Conservation (phyloP, 1,140 invertebrate species). For the Drosophila jambulina region DNA sequence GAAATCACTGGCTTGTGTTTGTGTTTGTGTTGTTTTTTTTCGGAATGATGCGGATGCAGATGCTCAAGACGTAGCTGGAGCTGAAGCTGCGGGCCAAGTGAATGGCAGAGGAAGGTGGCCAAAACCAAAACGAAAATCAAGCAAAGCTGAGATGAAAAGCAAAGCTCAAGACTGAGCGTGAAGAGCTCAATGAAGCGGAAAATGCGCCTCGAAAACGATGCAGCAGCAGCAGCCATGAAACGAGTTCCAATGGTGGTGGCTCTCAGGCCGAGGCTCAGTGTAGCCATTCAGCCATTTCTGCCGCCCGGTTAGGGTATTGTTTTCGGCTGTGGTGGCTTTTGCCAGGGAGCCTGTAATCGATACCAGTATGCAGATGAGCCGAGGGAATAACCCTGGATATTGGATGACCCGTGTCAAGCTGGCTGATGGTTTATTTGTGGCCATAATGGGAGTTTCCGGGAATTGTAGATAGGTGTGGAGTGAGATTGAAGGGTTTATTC, state of each 20-base stretch:
- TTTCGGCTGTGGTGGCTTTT: constrained; percentile 19
- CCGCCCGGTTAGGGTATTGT: constrained; percentile 35
- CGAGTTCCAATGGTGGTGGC: constrained; percentile 48
- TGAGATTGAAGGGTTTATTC: neutral
- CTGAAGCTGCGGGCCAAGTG: constrained; percentile 57
- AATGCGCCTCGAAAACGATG: constrained; percentile 75
- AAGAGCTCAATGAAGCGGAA: constrained; percentile 78
- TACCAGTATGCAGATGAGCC: constrained; percentile 30
- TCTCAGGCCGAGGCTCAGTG: neutral
- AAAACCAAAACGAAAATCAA: constrained; percentile 25
- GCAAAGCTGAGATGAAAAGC: constrained; percentile 22
- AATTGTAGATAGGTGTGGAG: neutral
- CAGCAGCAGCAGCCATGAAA: constrained; percentile 60
- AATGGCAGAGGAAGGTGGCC: constrained; percentile 58
- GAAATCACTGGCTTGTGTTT: constrained; percentile 45
- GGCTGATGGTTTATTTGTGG: constrained; percentile 6
- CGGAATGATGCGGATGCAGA: constrained; percentile 68
- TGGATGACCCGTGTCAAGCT: constrained; percentile 31
- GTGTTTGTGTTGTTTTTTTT: constrained; percentile 4
- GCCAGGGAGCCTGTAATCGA: constrained; percentile 37
- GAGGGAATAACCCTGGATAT: constrained; percentile 9
- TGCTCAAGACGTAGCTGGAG: constrained; percentile 39
- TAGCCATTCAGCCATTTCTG: constrained; percentile 1
- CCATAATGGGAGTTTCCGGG: constrained; percentile 1
- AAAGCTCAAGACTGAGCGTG: constrained; percentile 45